Evolutionary conservation across 2,113 vertebrate genomes (phyloP).

Genomic region (Zosterops lateralis): DNA sequence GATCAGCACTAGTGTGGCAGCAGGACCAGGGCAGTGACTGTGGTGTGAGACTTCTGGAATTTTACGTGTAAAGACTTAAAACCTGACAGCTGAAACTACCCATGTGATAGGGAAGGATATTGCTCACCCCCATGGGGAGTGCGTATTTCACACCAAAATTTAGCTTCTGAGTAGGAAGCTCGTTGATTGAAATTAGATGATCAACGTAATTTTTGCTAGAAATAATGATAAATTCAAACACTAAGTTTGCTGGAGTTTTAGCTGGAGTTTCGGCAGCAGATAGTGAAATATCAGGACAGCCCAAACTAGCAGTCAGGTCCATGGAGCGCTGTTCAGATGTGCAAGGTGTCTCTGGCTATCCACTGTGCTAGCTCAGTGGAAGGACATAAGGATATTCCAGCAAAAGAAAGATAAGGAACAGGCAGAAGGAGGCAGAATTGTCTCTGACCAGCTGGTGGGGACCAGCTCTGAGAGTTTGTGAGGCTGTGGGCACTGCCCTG

Average conservation of each 20-base stretch:
- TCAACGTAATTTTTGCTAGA: background rate
- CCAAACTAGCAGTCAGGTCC: background rate
- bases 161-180: background rate
- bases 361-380: background rate
- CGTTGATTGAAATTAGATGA: background rate
- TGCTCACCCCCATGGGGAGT: fast-evolving
- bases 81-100: background rate
- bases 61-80: background rate
- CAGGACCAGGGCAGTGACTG: background rate
- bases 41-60: background rate
- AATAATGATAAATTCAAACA: background rate
- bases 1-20: background rate
- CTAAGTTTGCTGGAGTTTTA: background rate
- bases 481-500: background rate
- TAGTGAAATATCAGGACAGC: background rate
- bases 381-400: background rate
- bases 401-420: background rate
- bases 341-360: background rate
- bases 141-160: background rate
- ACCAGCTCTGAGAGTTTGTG: background rate
- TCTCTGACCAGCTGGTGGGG: background rate
- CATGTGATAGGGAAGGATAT: fast-evolving
- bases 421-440: background rate
- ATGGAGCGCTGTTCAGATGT: fast-evolving
- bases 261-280: background rate